phyloP scores from a whole-genome alignment of 1,140 invertebrate species.

The Aphis craccivora region DNA sequence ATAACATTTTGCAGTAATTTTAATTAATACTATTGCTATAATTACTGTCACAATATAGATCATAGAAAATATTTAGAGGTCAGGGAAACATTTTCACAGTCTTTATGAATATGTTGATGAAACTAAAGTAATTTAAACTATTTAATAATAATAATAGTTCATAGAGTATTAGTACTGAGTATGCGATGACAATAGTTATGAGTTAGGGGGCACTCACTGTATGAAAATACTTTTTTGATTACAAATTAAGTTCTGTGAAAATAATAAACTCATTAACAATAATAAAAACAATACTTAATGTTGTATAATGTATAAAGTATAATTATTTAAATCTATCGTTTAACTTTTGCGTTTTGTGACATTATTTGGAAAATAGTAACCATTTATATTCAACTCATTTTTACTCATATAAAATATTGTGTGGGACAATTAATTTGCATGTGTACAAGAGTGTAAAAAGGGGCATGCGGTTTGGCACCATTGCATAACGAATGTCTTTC shows the following conservation, averaged over 20 bases:
- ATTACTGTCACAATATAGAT: not conserved
- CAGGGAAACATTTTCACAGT: not conserved
- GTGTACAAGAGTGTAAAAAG: not conserved
- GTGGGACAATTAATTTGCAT: constrained; percentile 38
- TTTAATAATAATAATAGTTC: not conserved
- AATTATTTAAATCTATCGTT: not conserved
- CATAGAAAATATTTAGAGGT: not conserved
- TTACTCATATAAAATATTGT: not conserved
- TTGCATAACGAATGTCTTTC: constrained; percentile 43
- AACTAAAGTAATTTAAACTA: not conserved
- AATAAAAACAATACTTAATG: not conserved
- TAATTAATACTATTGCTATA: not conserved
- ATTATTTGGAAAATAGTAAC: not conserved
- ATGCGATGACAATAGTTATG: not conserved
- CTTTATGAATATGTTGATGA: not conserved
- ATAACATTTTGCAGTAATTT: not conserved
- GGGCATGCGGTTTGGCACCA: constrained; percentile 1
- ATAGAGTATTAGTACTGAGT: not conserved
- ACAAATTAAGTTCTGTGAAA: not conserved
- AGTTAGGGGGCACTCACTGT: not conserved
- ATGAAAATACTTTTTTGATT: not conserved
- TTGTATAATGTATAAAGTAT: not conserved
- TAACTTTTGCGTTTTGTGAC: not conserved
- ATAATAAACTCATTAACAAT: not conserved
- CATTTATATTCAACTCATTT: not conserved